Percentiles rank a stretch among this genome's conserved stretches.
phyloP scores from a whole-genome alignment of 37 sponge, comb jelly and placozoan species.

The Halichondria panicea region DNA sequence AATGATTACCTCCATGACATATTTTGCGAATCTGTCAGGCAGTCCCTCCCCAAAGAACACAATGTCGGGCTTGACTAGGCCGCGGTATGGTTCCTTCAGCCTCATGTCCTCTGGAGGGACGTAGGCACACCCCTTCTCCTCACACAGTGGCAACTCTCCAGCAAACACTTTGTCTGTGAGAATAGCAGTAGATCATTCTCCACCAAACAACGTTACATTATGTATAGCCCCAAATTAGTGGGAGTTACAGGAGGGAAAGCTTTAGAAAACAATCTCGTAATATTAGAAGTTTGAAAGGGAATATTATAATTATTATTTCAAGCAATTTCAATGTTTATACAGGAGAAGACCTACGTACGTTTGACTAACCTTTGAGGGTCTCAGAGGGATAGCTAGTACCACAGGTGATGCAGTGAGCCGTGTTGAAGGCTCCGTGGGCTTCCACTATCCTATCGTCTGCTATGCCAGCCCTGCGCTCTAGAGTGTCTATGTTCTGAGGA shows the following conservation, averaged over 20 bases:
- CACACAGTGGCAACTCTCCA: conserved; percentile 69
- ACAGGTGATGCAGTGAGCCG: conserved; percentile 90
- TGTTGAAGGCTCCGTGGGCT: conserved; percentile 93
- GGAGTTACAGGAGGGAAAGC: not conserved
- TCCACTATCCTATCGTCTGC: conserved; percentile 75
- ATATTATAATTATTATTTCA: not conserved
- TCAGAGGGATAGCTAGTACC: conserved; percentile 59
- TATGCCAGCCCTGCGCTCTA: conserved; percentile 90
- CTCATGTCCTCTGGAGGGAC: conserved; percentile 15
- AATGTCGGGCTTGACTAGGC: conserved; percentile 90
- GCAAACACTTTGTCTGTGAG: conserved; percentile 68
- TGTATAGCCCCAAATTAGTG: not conserved
- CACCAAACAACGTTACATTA: not conserved
- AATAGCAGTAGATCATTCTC: conserved; percentile 3
- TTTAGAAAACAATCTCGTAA: not conserved
- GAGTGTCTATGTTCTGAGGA: conserved; percentile 90
- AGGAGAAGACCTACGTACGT: not conserved
- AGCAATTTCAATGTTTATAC: not conserved
- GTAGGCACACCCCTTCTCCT: conserved; percentile 17
- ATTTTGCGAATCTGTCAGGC: conserved; percentile 67
- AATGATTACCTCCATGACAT: conserved; percentile 30
- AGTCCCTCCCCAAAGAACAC: conserved; percentile 94
- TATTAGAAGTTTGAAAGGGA: not conserved
- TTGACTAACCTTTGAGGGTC: conserved; percentile 70
- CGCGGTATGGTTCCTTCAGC: conserved; percentile 21